Base-by-base conservation (phyloP, 2,113 vertebrate genomes). In the Triplophysa tibetana region DNA sequence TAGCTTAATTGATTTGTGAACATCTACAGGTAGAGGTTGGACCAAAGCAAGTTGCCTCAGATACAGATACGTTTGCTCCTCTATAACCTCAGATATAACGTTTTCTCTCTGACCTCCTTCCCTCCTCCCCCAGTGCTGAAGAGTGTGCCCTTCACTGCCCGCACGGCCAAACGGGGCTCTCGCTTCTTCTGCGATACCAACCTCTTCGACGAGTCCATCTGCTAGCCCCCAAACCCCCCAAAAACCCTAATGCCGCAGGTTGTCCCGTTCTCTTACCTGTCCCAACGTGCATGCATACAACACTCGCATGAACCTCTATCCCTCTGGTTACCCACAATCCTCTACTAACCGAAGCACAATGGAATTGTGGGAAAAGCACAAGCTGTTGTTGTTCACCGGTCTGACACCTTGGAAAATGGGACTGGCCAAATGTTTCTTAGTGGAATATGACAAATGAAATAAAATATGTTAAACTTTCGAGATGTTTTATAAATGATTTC, bases 71-170 rank as follows among this genome's bases (percentile, higher is more conserved):
- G 38, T 23, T 48, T 19, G 26, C 45, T 76, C 23, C 23, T 66
- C 33, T 29, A 14, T 66, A 38, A 72, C 75, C 61, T 85, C 86
- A 78, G 87, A 83, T 93, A 81, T 93, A 92, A 94, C 88, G 73
- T 91, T 93, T 90, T 92, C 85, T 92, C 77, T 89, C 87, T 92
- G 79, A 61, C 81, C 90, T 86, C 50, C 79, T 88, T 76, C 84
- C 89, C 86, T 87, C 88, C 88, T 84, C 87, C 88, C 90, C 68
- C 93, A 96, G 97, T 95, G 86, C 90, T 98, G 95, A 98, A 98
- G 96, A 98, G 96, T 83, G 96, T 98, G 86, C 97, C 97, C 87
- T 98, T 98, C 94, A 97, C 96, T 85, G 97, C 96, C 89, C 96
- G 96, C 90, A 97, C 96, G 83, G 96, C 96, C 94, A 98, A 98